Conservation (phyloP, 1,140 invertebrate genomes). For the Macrostomum lignano region DNA sequence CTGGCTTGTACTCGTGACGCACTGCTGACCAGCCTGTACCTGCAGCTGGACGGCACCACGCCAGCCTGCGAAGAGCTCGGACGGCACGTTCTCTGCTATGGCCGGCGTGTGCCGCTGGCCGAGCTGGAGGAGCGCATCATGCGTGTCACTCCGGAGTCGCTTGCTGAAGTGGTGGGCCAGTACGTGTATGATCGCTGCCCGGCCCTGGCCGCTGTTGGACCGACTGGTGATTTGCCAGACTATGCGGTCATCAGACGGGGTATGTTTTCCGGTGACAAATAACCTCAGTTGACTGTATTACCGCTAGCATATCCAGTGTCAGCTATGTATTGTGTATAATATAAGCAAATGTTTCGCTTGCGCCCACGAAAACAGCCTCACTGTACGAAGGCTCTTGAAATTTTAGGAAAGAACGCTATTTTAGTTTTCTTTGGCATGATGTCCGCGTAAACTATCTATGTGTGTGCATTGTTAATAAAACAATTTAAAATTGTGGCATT, state of each 20-base stretch:
- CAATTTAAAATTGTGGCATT: no score
- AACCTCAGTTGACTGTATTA: no score
- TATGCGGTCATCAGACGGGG: neutral
- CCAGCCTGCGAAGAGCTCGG: conserved; percentile 96
- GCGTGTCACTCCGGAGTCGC: conserved; percentile 13
- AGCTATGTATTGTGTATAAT: no score
- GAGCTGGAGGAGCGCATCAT: conserved; percentile 70
- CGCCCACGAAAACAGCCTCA: no score
- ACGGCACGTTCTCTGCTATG: conserved; percentile 75
- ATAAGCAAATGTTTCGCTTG: no score
- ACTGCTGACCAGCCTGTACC: conserved; percentile 75
- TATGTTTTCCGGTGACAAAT: conserved; percentile 2
- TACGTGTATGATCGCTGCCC: conserved; percentile 81
- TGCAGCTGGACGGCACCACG: conserved; percentile 89
- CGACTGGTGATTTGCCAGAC: neutral
- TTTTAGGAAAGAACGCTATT: no score
- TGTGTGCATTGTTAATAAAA: no score
- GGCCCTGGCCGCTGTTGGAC: conserved; percentile 52
- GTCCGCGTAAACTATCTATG: no score
- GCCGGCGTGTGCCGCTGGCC: conserved; percentile 62
- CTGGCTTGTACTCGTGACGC: conserved; percentile 74
- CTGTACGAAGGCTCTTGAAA: no score
- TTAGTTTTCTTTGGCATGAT: no score
- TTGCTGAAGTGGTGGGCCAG: conserved; percentile 18
- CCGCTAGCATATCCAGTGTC: no score